A percentile compares a stretch with the other conserved stretches of the same genome.
phyloP scores from a whole-genome alignment of 2,113 vertebrate species.

The Zapornia atra region DNA sequence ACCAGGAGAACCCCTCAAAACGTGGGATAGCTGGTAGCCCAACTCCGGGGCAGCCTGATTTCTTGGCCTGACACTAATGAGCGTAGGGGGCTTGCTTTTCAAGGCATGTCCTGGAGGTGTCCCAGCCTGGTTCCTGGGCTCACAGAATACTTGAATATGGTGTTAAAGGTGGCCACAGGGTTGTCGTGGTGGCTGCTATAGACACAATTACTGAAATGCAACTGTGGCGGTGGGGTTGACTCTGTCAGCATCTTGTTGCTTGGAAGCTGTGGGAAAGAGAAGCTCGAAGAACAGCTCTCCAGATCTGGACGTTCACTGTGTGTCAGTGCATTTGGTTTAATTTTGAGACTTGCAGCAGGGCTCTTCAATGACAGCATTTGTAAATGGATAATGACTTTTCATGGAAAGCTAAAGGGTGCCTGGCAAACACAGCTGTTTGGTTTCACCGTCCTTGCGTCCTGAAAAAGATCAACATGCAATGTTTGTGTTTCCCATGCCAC shows the following conservation, averaged over 20 bases:
- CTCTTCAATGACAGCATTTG: background rate
- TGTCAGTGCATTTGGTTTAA: background rate
- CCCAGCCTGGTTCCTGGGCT: background rate
- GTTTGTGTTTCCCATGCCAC: background rate
- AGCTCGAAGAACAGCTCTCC: background rate
- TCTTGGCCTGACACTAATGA: background rate
- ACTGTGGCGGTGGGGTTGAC: background rate
- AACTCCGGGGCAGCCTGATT: background rate
- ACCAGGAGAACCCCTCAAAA: background rate
- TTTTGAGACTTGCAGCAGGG: background rate
- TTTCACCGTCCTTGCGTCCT: background rate
- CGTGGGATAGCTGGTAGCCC: rapidly evolving
- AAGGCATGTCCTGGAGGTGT: rapidly evolving
- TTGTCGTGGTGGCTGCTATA: rapidly evolving
- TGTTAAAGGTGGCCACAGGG: rapidly evolving
- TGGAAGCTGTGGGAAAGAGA: background rate
- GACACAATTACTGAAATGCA: background rate
- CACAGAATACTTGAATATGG: background rate
- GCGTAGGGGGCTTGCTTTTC: background rate
- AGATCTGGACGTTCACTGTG: rapidly evolving
- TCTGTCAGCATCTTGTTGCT: background rate
- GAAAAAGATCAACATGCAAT: rapidly evolving
- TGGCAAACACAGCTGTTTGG: background rate
- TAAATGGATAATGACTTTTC: background rate
- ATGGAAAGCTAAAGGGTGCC: background rate